Evolutionary conservation across 2,888 invertebrate species (phyloP).

Genomic region (Cerastoderma edule): DNA sequence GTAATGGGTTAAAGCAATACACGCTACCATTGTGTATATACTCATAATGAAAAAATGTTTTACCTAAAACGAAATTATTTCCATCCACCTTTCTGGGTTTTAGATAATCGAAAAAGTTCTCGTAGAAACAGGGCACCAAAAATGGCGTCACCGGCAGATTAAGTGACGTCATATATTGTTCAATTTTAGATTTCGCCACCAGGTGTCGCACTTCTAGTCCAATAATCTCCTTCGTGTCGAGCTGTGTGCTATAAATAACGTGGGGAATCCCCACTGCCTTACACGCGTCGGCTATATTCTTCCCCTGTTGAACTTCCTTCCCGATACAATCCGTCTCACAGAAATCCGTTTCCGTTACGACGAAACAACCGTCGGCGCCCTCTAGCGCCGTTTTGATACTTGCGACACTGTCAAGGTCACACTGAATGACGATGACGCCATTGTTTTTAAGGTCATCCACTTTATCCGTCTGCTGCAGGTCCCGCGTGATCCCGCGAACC

Average conservation of each 20-base stretch:
- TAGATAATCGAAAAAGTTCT: conserved; percentile 70
- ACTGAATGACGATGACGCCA: conserved; percentile 65
- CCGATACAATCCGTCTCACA: conserved; percentile 70
- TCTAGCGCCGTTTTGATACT: conserved; percentile 61
- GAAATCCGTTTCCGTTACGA: conserved; percentile 77
- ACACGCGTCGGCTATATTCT: conserved; percentile 77
- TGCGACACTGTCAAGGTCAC: conserved; percentile 64
- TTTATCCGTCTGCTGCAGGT: conserved; percentile 62
- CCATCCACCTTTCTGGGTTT: conserved; percentile 58
- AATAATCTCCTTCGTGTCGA: conserved; percentile 72
- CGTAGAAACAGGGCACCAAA: conserved; percentile 77
- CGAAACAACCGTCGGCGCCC: conserved; percentile 72
- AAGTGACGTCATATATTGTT: conserved; percentile 72
- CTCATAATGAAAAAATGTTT: conserved; percentile 32
- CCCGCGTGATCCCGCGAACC: conserved; percentile 71
- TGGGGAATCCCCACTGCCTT: conserved; percentile 66
- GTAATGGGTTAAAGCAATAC: too few relatives aligned
- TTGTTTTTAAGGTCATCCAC: conserved; percentile 58
- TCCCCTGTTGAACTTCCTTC: conserved; percentile 74
- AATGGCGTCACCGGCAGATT: conserved; percentile 75
- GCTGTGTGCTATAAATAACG: conserved; percentile 78
- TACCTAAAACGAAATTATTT: conserved; percentile 68
- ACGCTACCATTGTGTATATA: too few relatives aligned
- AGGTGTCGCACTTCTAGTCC: conserved; percentile 77
- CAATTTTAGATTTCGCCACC: conserved; percentile 79